phyloP scores from a whole-genome alignment of 2,888 invertebrate species.

The Monochamus alternatus region DNA sequence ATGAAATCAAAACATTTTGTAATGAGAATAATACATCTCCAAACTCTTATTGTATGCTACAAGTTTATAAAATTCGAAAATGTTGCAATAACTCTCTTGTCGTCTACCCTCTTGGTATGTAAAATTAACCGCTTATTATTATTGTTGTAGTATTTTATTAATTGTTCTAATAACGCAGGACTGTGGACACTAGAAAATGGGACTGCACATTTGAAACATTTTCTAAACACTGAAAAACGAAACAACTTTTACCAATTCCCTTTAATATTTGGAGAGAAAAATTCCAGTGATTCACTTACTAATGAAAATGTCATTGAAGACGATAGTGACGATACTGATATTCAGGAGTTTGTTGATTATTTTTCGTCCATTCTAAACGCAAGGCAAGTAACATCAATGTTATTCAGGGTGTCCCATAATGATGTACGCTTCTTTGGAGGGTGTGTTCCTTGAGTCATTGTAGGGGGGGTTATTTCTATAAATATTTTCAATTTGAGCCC shows the following conservation, averaged over 20 bases:
- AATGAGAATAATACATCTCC: background rate
- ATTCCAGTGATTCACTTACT: slow-evolving; percentile 34
- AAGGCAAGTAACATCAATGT: slow-evolving; percentile 40
- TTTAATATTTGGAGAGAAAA: slow-evolving; percentile 53
- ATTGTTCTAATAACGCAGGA: slow-evolving; percentile 44
- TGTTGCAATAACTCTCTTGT: slow-evolving; percentile 53
- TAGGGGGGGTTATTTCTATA: too few species aligned
- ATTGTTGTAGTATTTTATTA: background rate
- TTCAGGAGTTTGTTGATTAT: slow-evolving; percentile 50
- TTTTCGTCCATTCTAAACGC: slow-evolving; percentile 51
- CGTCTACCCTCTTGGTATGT: slow-evolving; percentile 51
- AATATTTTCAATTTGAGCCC: too few species aligned
- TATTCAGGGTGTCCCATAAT: too few species aligned
- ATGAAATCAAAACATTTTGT: slow-evolving; percentile 32
- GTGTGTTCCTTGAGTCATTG: too few species aligned
- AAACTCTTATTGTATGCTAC: slow-evolving; percentile 48
- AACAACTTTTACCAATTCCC: slow-evolving; percentile 53
- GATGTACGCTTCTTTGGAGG: too few species aligned
- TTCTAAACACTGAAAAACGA: slow-evolving; percentile 50
- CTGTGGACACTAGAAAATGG: slow-evolving; percentile 49
- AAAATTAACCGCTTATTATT: background rate
- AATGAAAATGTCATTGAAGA: slow-evolving; percentile 51
- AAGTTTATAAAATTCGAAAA: slow-evolving; percentile 58
- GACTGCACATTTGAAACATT: slow-evolving; percentile 44
- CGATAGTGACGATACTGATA: slow-evolving; percentile 50